Evolutionary conservation across 2,888 invertebrate genomes (phyloP), one percentile per base, ranked within the genome.

Genomic region (Microplitis manilae): DNA sequence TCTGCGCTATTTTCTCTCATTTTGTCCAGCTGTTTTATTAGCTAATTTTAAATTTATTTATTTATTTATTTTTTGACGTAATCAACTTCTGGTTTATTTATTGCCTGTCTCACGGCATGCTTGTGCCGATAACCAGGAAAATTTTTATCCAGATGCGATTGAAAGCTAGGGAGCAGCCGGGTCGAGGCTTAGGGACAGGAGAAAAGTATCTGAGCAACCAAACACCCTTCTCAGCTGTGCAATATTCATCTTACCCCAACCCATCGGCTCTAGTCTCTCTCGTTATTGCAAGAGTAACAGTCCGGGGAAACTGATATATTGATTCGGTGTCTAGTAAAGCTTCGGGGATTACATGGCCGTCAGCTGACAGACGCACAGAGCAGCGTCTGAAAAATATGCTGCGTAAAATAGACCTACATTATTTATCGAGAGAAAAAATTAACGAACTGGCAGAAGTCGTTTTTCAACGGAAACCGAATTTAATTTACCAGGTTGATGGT

Each of bases 221-320:
- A 59, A 65, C 64, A 64, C 50, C 30, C 75, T 72, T 20, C 62
- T 72, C 62, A 50, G 62, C 20, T 41, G 65, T 70, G 70, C 64
- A 75, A 75, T 75, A 75, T 75, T 75, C 70, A 75, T 75, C 62
- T 75, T 70, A 39, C 64, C 20, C 41, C 69, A 62, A 38, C 64
- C 62, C 40, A 20, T n/a, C 40, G 6, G 39, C 15, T 40, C 40
- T 72, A n/a, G 41, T 13, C 38, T 69, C 60, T 39, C 50, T 62
- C 30, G 70, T 73, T 74, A 74, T 74, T 65, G 69, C n/a, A 41
- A 38, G 73, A 50, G 69, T 71, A 67, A 65, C 68, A 38, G 61
- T 68, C 41, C 60, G 60, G 67, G 61, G 67, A 65, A 76, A 78
- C 78, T 76, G 70, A 78, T 77, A 76, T 62, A 79, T 73, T 64